These are phyloP conservation scores for Malthinus flaveolus DNA, from an alignment of 2,888 invertebrate genomes.

Conservation along the genomic window DNA sequence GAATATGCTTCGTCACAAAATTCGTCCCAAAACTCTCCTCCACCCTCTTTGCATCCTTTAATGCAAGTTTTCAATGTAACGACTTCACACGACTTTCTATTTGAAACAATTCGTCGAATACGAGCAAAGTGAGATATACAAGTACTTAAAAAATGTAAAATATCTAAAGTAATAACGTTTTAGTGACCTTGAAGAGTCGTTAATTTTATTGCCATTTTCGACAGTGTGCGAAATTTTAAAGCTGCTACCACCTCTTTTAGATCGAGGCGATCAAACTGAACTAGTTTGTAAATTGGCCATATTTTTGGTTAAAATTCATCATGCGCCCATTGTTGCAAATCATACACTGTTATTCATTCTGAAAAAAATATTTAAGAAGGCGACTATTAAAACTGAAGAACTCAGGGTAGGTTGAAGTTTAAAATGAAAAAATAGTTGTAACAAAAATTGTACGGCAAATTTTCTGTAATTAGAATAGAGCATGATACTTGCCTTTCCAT, in stretches of 20 bases:
- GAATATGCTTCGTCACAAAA: constrained; percentile 54
- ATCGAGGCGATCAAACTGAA: constrained; percentile 73
- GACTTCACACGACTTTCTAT: constrained; percentile 77
- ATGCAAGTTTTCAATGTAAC: constrained; percentile 79
- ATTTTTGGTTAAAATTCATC: constrained; percentile 76
- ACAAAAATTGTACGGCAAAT: too few relatives aligned
- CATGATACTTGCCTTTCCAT: too few relatives aligned
- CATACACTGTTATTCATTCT: constrained; percentile 68
- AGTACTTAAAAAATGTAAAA: constrained; percentile 3
- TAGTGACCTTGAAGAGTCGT: constrained; percentile 90
- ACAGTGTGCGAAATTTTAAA: constrained; percentile 78
- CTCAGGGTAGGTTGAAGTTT: constrained; percentile 60
- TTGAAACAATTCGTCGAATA: constrained; percentile 77
- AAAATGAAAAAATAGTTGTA: too few relatives aligned
- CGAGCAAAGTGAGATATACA: constrained; percentile 70
- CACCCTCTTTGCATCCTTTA: constrained; percentile 72
- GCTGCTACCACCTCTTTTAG: constrained; percentile 69
- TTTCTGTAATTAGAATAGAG: too few relatives aligned
- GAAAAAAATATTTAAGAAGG: constrained; percentile 63
- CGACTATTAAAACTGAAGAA: constrained; percentile 61
- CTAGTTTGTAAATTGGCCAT: constrained; percentile 74
- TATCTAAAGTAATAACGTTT: constrained; percentile 28
- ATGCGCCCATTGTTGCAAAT: constrained; percentile 77
- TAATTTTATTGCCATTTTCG: constrained; percentile 83
- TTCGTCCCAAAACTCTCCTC: constrained; percentile 48